Evolutionary conservation across 2,888 invertebrate genomes (phyloP), one percentile per base, ranked within the genome.

Genomic region (Philonicus albiceps): DNA sequence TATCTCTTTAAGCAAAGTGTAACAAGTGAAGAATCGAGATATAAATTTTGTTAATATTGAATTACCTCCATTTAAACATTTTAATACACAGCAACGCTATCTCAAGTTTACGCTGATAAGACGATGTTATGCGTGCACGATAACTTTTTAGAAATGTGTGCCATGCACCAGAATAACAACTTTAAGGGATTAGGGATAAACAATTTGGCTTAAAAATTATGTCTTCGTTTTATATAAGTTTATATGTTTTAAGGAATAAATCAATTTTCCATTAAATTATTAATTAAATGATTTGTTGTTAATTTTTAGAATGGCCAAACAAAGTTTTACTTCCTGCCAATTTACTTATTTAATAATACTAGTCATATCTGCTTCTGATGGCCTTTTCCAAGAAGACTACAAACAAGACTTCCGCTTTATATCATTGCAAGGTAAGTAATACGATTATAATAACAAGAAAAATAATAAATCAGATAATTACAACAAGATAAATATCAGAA

Each of bases 401-500:
- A 91, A 91, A 87, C 91, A 91, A 88, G 92, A 92, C 90, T 92
- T 92, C 87, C 91, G 92, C 87, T 92, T 90, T 88, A 91, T 92
- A 89, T 91, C 92, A 88, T 91, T 91, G 90, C 91, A 92, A 91
- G 92, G 92, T 92, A 89, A 76, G 22, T 76, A 16, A 22, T 64
- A 64, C 19, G 19, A 43, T 43, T 11, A 11, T 64, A 22, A 64
- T 22, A 64, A 19, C 4, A 7, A 49, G 1, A 49, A n/a, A 49
- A 49, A 4, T 22, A 27, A 7, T 6, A 49, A 49, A 0, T n/a
- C 5, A n/a, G 2, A 49, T n/a, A 49, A n/a, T 37, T 8, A 8
- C 34, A 37, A 8, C 34, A 37, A 37, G 11, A 37, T 1, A 5
- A 37, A 1, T 37, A 6, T 0, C 37, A 37, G 11, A 37, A 37